These are phyloP conservation scores for Dromaius novaehollandiae DNA, from an alignment of 2,113 vertebrate genomes.

Conservation along the genomic window DNA sequence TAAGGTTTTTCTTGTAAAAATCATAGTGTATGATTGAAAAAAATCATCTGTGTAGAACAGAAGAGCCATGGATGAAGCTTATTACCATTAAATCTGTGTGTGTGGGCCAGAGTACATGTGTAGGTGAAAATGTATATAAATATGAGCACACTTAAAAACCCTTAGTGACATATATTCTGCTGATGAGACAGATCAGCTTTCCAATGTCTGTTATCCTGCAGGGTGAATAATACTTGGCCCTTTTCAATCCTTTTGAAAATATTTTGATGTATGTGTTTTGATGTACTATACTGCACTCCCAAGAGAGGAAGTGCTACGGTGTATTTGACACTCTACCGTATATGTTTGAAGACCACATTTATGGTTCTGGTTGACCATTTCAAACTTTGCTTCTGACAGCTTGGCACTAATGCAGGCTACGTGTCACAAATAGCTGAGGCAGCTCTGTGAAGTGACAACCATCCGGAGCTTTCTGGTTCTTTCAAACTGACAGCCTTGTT, in stretches of 20 bases:
- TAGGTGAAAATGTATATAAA: neutral
- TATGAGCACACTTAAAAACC: neutral
- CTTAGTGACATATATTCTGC: neutral
- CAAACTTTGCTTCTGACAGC: constrained; percentile 32
- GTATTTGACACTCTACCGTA: neutral
- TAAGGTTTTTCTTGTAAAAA: neutral
- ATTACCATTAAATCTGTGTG: neutral
- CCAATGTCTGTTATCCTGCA: neutral
- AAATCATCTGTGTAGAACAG: neutral
- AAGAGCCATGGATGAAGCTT: neutral
- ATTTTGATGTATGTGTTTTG: neutral
- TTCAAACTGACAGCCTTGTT: neutral
- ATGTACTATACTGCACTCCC: neutral
- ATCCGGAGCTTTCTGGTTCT: constrained; percentile 35
- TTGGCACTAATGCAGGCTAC: neutral
- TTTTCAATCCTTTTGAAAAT: neutral
- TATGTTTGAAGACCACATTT: neutral
- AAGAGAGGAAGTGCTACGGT: neutral
- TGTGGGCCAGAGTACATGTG: neutral
- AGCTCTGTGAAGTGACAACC: constrained; percentile 30
- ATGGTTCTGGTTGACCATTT: constrained; percentile 17
- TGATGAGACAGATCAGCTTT: neutral
- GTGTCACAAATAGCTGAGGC: constrained; percentile 18
- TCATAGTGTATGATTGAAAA: neutral
- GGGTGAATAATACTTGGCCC: neutral